Conservation (phyloP, 2,113 vertebrate genomes). For the Trogon surrucura region DNA sequence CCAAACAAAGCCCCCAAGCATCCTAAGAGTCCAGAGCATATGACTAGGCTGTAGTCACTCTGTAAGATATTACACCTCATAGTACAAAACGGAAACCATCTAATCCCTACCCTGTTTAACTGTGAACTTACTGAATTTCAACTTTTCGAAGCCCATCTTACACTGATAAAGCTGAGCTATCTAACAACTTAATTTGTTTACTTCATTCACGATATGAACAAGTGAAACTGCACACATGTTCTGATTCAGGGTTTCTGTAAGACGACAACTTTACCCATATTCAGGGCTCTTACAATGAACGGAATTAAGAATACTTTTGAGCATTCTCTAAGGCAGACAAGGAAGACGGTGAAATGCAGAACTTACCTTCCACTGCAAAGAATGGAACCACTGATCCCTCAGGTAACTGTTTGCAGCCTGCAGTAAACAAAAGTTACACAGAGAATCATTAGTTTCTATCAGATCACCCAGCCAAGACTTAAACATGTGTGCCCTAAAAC, state of each 20-base stretch:
- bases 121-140: neutral
- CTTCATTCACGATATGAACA: neutral
- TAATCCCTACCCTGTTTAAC: neutral
- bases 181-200: neutral
- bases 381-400: conserved; percentile 99
- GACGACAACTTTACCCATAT: neutral
- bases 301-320: neutral
- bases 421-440: conserved; percentile 51
- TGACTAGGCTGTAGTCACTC: neutral
- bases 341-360: neutral
- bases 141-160: neutral
- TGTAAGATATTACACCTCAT: neutral
- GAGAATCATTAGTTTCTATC: conserved; percentile 10
- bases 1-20: neutral
- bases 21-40: neutral
- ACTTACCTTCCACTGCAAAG: conserved; percentile 98
- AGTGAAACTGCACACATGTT: neutral
- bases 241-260: neutral
- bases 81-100: neutral
- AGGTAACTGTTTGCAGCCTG: conserved; percentile 99
- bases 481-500: neutral
- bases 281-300: neutral
- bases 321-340: neutral
- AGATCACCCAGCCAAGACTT: neutral
- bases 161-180: neutral